phyloP scores from a whole-genome alignment of 2,797 vertebrate genomes.

The Coracias cyanogaster region DNA sequence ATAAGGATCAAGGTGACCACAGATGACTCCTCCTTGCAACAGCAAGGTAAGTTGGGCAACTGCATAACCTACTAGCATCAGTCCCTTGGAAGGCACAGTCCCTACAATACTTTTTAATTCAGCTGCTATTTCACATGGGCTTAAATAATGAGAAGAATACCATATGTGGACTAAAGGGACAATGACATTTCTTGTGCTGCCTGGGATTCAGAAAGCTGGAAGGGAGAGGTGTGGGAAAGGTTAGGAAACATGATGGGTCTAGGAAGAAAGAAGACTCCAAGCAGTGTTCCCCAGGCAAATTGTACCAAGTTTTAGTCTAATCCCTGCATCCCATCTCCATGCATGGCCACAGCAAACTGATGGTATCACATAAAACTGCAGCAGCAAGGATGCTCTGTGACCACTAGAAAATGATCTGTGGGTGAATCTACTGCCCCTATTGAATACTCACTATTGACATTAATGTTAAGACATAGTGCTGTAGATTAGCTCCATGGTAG shows the following conservation, averaged over 20 bases:
- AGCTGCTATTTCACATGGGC: background rate
- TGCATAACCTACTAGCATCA: background rate
- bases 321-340: background rate
- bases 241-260: fast-evolving
- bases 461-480: constrained; percentile 96
- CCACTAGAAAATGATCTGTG: fast-evolving
- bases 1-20: background rate
- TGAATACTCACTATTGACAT: constrained; percentile 97
- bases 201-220: background rate
- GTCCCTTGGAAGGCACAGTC: background rate
- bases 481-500: constrained; percentile 94
- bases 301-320: background rate
- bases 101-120: background rate
- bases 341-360: background rate
- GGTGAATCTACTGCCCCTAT: background rate
- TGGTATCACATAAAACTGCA: fast-evolving
- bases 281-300: background rate
- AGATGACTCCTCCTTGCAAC: background rate
- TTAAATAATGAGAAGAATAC: background rate
- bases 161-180: fast-evolving
- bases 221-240: background rate
- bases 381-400: background rate
- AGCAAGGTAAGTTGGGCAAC: background rate
- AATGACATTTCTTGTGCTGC: background rate
- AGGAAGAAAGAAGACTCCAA: background rate